phyloP scores from a whole-genome alignment of 1,140 invertebrate species.

The Ostrea denselamellosa region DNA sequence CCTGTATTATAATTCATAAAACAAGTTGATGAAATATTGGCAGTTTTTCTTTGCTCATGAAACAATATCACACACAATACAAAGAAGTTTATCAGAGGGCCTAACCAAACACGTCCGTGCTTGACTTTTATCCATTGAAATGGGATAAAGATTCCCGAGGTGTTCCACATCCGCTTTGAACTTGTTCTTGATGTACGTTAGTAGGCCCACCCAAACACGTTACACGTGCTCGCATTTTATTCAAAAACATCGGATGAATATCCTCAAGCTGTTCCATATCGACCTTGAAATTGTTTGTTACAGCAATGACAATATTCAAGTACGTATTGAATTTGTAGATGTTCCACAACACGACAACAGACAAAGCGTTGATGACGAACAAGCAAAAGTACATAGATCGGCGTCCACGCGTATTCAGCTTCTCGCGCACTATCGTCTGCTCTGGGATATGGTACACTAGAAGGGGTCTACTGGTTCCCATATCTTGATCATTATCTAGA shows the following conservation, averaged over 20 bases:
- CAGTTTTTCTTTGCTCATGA: too few relatives aligned
- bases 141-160: not conserved
- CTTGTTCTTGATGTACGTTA: not conserved
- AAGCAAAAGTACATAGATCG: not conserved
- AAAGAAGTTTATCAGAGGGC: too few relatives aligned
- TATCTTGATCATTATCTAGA: not conserved
- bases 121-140: not conserved
- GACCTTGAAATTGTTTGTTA: not conserved
- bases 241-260: not conserved
- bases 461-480: not conserved
- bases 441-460: not conserved
- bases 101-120: not conserved
- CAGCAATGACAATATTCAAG: not conserved
- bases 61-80: too few relatives aligned
- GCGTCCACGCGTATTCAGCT: not conserved
- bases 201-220: not conserved
- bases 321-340: not conserved
- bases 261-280: not conserved
- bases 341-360: not conserved
- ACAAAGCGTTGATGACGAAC: not conserved
- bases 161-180: not conserved
- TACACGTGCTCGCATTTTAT: not conserved
- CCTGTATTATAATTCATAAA: too few relatives aligned
- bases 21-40: too few relatives aligned
- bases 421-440: not conserved